Percentiles rank a stretch among this genome's conserved stretches.
Evolutionary conservation across 2,113 vertebrate species (phyloP).

Genomic region (Carassius auratus): DNA sequence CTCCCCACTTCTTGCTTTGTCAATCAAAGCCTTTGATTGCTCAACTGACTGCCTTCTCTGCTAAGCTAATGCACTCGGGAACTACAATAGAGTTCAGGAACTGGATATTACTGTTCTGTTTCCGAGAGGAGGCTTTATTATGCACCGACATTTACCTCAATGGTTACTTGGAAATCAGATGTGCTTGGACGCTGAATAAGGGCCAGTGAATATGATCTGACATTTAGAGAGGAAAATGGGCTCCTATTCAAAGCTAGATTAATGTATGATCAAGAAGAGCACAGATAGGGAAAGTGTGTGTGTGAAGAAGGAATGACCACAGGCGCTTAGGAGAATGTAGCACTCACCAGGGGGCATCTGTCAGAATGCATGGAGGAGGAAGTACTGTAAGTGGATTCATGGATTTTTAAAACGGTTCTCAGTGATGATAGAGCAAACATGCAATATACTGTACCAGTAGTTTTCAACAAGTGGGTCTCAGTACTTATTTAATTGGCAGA

Average conservation of each 20-base stretch:
- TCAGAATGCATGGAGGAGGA: background rate
- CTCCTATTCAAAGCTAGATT: slow-evolving; percentile 35
- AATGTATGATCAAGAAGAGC: slow-evolving; percentile 29
- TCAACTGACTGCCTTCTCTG: slow-evolving; percentile 36
- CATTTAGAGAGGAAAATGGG: slow-evolving; percentile 40
- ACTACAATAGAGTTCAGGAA: slow-evolving; percentile 26
- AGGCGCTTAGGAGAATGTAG: background rate
- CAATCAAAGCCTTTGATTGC: slow-evolving; percentile 32
- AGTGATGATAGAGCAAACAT: background rate
- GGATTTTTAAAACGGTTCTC: background rate
- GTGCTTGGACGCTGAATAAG: slow-evolving; percentile 29
- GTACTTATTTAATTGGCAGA: background rate
- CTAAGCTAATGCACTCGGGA: background rate
- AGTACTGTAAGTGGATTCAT: background rate
- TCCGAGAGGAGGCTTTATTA: slow-evolving; percentile 33
- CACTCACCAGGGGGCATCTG: background rate
- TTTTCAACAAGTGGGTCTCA: background rate
- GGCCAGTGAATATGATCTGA: slow-evolving; percentile 41
- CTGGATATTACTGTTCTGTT: slow-evolving; percentile 10
- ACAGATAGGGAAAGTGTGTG: background rate
- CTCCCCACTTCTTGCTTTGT: slow-evolving; percentile 10
- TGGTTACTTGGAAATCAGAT: slow-evolving; percentile 37
- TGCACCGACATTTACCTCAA: slow-evolving; percentile 25
- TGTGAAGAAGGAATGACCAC: background rate
- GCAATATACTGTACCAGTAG: background rate